These are phyloP conservation scores for Lagopus leucura DNA, from an alignment of 2,113 vertebrate genomes.

Conservation along the genomic window DNA sequence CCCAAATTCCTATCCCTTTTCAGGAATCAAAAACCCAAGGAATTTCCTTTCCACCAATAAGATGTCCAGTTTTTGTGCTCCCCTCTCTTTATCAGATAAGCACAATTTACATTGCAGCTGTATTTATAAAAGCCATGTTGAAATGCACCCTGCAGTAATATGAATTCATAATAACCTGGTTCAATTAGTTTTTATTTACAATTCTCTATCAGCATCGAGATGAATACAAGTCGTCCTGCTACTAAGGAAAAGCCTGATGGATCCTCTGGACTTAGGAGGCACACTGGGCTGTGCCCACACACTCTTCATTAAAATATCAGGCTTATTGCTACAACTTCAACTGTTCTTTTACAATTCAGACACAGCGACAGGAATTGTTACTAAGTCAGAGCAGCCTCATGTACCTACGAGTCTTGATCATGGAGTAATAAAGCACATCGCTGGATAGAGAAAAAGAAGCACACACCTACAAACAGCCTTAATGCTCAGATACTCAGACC, in stretches of 20 bases:
- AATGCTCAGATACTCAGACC: background rate
- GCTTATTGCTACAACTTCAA: constrained; percentile 32
- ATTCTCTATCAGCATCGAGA: accelerated
- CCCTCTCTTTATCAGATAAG: background rate
- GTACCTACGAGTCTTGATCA: background rate
- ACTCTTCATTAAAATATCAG: constrained; percentile 38
- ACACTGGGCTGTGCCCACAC: background rate
- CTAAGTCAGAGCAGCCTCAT: background rate
- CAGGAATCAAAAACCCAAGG: background rate
- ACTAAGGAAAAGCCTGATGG: background rate
- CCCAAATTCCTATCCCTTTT: background rate
- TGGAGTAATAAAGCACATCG: background rate
- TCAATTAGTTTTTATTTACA: background rate
- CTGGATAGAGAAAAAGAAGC: background rate
- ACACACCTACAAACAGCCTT: background rate
- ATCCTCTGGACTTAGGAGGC: background rate
- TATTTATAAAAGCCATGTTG: background rate
- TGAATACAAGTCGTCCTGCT: background rate
- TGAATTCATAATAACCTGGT: background rate
- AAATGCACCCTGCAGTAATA: accelerated
- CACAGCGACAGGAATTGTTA: constrained; percentile 15
- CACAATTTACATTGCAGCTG: background rate
- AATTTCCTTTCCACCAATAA: background rate
- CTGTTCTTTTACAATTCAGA: background rate
- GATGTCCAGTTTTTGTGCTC: background rate